phyloP scores from a whole-genome alignment of 2,888 invertebrate species.

The Ferdinandea cuprea region DNA sequence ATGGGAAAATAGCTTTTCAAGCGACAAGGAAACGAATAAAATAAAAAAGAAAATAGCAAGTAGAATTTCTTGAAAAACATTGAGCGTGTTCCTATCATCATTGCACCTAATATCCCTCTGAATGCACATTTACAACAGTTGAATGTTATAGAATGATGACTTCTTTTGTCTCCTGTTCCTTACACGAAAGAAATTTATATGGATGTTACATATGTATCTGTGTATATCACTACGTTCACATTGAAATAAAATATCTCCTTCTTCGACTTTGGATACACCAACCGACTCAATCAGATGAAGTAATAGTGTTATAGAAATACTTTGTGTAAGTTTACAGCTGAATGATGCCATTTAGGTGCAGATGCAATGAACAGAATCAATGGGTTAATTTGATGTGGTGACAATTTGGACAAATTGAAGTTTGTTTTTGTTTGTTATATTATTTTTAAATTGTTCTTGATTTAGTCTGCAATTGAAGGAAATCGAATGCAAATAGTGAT shows the following conservation, averaged over 20 bases:
- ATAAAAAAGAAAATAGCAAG: neutral
- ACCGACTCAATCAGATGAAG: constrained; percentile 59
- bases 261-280: constrained; percentile 23
- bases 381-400: constrained; percentile 72
- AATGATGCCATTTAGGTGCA: constrained; percentile 62
- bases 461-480: constrained; percentile 6
- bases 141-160: constrained; percentile 53
- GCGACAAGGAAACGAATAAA: neutral
- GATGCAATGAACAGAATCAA: constrained; percentile 68
- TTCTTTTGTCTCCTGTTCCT: constrained; percentile 41
- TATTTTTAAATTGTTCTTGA: neutral
- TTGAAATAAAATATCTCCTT: constrained; percentile 34
- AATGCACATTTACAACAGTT: constrained; percentile 67
- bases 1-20: constrained; percentile 2
- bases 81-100: constrained; percentile 45
- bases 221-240: constrained; percentile 26
- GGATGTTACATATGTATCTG: neutral
- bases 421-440: constrained; percentile 27
- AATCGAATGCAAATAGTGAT: constrained; percentile 25
- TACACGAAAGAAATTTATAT: neutral
- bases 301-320: constrained; percentile 67
- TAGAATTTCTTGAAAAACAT: neutral
- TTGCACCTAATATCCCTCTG: constrained; percentile 49
- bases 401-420: constrained; percentile 67
- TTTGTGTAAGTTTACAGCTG: constrained; percentile 52